Evolutionary conservation across 2,888 invertebrate genomes (phyloP).

Genomic region (Cheilosia urbana): DNA sequence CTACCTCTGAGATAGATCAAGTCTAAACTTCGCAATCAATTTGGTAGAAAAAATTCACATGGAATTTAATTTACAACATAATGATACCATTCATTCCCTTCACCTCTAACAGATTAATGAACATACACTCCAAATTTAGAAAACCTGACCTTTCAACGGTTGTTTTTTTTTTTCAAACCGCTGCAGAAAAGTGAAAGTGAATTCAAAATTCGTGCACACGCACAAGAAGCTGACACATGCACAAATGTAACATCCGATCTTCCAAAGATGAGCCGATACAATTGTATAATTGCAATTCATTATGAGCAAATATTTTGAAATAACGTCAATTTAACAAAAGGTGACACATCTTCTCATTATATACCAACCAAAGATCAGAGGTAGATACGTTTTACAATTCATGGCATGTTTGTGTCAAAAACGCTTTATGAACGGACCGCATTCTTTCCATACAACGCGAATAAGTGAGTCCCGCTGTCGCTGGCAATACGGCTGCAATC

Average conservation of each 20-base stretch:
- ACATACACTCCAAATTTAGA: too few relatives aligned
- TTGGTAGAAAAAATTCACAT: too few relatives aligned
- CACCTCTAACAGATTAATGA: neutral
- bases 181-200: neutral
- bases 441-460: slow-evolving; percentile 27
- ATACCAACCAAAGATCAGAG: slow-evolving; percentile 47
- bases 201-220: slow-evolving; percentile 27
- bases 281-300: slow-evolving; percentile 21
- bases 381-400: slow-evolving; percentile 37
- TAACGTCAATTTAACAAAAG: slow-evolving; percentile 30
- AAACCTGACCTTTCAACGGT: slow-evolving; percentile 21
- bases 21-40: too few relatives aligned
- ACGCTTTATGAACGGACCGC: slow-evolving; percentile 29
- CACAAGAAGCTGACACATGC: slow-evolving; percentile 22
- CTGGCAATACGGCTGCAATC: neutral
- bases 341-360: slow-evolving; percentile 51
- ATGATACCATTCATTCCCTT: too few relatives aligned
- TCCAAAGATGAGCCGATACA: slow-evolving; percentile 14
- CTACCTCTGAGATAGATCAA: too few relatives aligned
- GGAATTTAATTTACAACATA: too few relatives aligned
- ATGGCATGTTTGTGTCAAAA: slow-evolving; percentile 57
- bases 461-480: slow-evolving; percentile 24
- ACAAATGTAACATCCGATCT: slow-evolving; percentile 16
- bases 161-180: neutral
- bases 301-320: slow-evolving; percentile 34